These are phyloP conservation scores for Chinchilla lanigera DNA, from an alignment of 2,113 vertebrate species.

Conservation along the genomic window DNA sequence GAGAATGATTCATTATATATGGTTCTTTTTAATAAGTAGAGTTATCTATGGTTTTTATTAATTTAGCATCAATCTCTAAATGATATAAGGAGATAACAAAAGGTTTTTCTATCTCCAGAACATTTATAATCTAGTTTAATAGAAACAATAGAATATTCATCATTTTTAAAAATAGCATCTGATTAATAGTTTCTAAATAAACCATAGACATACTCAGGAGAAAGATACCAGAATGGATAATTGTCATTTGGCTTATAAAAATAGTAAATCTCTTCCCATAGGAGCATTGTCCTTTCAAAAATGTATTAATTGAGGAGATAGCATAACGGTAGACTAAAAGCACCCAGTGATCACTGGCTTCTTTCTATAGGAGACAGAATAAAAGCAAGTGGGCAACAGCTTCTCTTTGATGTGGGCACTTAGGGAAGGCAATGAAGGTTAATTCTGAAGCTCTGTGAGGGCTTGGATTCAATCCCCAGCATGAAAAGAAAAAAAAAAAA, in stretches of 20 bases:
- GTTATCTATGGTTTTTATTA: not conserved
- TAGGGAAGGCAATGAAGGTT: not conserved
- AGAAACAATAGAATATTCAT: not conserved
- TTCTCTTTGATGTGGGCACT: not conserved
- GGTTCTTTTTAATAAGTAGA: not conserved
- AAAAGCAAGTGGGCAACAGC: not conserved
- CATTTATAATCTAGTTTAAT: not conserved
- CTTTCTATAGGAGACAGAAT: not conserved
- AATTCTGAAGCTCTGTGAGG: not conserved
- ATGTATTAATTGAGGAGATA: not conserved
- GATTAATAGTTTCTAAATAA: not conserved
- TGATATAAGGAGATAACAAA: not conserved
- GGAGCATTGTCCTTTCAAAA: not conserved
- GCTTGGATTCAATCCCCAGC: not conserved
- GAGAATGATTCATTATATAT: not conserved
- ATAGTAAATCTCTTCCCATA: not conserved
- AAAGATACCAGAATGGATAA: not conserved
- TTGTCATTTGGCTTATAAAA: not conserved
- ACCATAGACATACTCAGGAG: not conserved
- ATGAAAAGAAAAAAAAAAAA: too few species aligned
- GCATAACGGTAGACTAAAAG: not conserved
- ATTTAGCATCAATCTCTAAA: not conserved
- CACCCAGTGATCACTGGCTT: not conserved
- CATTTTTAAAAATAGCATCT: not conserved
- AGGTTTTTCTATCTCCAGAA: not conserved